Evolutionary conservation across 1,140 invertebrate species (phyloP).

Genomic region (Nylanderia fulva): DNA sequence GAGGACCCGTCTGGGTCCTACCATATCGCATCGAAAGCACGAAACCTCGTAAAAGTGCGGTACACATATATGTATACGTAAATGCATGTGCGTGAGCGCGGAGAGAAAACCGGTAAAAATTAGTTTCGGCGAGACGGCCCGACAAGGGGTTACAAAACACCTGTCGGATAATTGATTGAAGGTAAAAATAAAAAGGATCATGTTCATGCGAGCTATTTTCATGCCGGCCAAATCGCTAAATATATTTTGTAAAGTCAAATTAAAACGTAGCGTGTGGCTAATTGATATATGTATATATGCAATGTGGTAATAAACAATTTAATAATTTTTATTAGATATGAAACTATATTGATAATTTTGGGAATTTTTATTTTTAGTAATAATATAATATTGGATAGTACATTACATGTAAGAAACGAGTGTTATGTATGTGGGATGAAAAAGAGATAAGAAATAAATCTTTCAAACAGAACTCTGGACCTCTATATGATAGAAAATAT

Average conservation of each 20-base stretch:
- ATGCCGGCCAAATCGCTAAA: background rate
- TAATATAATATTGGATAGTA: background rate
- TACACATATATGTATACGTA: too few relatives aligned
- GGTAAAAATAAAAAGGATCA: background rate
- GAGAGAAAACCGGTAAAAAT: constrained; percentile 20
- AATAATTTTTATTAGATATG: too few relatives aligned
- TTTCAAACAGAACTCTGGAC: background rate
- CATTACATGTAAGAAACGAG: background rate
- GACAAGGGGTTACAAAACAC: constrained; percentile 10
- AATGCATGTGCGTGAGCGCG: background rate
- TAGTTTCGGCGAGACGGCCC: constrained; percentile 3
- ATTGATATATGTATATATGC: too few relatives aligned
- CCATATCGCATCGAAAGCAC: constrained; percentile 44
- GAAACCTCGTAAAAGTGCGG: constrained; percentile 29
- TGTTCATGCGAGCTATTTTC: background rate
- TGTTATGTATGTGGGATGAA: background rate
- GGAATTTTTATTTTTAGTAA: background rate
- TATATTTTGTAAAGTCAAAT: background rate
- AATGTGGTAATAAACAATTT: background rate
- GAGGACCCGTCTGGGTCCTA: constrained; percentile 30
- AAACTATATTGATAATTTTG: too few relatives aligned
- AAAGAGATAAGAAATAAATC: constrained; percentile 8
- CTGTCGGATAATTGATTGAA: constrained; percentile 4
- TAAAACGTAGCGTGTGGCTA: background rate
- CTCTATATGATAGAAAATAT: background rate